Evolutionary conservation across 2,888 invertebrate genomes (phyloP).

Genomic region (Gymnoscelis rufifasciata): DNA sequence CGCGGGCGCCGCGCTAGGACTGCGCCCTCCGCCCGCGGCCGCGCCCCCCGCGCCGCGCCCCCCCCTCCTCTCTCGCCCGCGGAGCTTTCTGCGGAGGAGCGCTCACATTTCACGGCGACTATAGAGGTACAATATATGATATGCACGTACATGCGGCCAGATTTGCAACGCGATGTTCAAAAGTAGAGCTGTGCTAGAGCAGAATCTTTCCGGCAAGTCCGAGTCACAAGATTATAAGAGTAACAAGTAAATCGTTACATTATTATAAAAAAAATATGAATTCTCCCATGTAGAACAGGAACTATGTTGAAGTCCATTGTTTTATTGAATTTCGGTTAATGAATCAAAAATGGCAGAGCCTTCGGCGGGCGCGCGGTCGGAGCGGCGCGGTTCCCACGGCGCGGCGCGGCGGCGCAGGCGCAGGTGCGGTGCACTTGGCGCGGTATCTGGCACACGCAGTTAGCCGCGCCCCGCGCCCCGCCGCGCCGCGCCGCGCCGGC

Average conservation of each 20-base stretch:
- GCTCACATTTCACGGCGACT: slow-evolving; percentile 54
- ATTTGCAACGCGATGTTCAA: neutral
- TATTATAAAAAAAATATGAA: no score
- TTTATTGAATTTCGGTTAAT: no score
- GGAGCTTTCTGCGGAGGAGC: slow-evolving; percentile 40
- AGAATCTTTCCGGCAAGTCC: no score
- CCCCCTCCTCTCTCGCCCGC: slow-evolving; percentile 28
- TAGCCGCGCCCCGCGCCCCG: neutral
- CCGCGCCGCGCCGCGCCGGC: neutral
- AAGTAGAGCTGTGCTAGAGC: neutral
- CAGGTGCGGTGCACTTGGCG: slow-evolving; percentile 2
- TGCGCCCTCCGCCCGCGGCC: slow-evolving; percentile 42
- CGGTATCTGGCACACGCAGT: slow-evolving; percentile 9
- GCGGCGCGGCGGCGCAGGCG: neutral
- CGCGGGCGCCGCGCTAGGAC: slow-evolving; percentile 50
- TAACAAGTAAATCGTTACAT: no score
- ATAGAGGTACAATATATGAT: no score
- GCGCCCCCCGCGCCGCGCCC: slow-evolving; percentile 24
- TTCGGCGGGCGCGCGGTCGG: no score
- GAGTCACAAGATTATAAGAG: no score
- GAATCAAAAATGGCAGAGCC: no score
- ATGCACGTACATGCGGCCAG: no score
- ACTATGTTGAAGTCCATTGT: no score
- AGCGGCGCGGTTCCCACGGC: slow-evolving; percentile 5
- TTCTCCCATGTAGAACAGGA: no score